A percentile compares a stretch with the other conserved stretches of the same genome.
These are phyloP conservation scores for Spialia ferax DNA, from an alignment of 2,888 invertebrate genomes.

Conservation along the genomic window DNA sequence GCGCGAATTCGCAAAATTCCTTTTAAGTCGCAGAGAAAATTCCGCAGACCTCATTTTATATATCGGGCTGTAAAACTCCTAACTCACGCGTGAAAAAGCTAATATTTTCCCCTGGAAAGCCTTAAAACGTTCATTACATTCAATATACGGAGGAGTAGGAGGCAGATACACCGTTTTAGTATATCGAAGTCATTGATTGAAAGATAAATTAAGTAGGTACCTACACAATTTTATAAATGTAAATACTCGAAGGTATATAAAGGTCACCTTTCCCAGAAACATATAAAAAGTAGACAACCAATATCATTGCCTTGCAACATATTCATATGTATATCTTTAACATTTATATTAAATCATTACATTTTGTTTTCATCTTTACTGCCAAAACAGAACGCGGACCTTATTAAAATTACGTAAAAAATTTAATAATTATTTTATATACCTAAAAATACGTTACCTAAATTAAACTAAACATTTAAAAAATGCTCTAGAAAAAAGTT, in stretches of 20 bases:
- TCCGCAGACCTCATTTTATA: constrained; percentile 58
- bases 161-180: constrained; percentile 48
- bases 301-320: too few relatives aligned
- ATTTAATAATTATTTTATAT: too few relatives aligned
- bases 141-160: constrained; percentile 55
- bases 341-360: too few relatives aligned
- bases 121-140: constrained; percentile 64
- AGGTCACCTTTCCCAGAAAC: too few relatives aligned
- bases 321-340: too few relatives aligned
- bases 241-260: not conserved
- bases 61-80: constrained; percentile 58
- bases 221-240: not conserved
- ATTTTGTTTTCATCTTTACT: too few relatives aligned
- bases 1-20: constrained; percentile 52
- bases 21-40: constrained; percentile 52
- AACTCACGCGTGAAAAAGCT: constrained; percentile 63
- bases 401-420: too few relatives aligned
- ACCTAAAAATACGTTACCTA: too few relatives aligned
- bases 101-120: constrained; percentile 62
- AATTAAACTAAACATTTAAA: too few relatives aligned
- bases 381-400: too few relatives aligned
- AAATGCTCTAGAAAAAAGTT: too few relatives aligned
- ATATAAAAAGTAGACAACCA: too few relatives aligned
- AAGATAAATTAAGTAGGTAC: constrained; percentile 18
- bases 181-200: constrained; percentile 42